Evolutionary conservation across 2,888 invertebrate genomes (phyloP), one percentile per base, ranked within the genome.

Genomic region (Bedellia somnulentella): DNA sequence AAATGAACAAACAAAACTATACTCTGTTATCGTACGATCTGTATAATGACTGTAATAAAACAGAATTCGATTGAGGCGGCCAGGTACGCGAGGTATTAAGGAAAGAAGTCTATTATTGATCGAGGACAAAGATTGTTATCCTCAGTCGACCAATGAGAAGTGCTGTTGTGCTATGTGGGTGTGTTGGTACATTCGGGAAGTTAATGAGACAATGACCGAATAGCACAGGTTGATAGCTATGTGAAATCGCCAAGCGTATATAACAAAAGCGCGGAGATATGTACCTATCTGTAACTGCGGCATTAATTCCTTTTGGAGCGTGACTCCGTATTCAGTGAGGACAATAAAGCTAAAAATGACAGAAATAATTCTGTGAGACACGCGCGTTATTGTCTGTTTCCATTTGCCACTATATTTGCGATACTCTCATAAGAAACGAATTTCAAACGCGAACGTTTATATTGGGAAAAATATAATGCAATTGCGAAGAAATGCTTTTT

Each of bases 291-390:
- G 16, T 24, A n/a, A 24, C 47, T 46, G 48, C 53, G 49, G 49
- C 64, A 71, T 73, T 70, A 68, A 68, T 64, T 71, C 55, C 71
- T 73, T 63, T 64, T 70, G 67, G 68, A 71, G 63, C 71, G 73
- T 75, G 70, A 71, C 70, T 64, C 49, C 47, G 57, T 57, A 54
- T 63, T 62, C 58, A 60, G 47, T 40, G 51, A 45, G 63, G 57
- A 75, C 70, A 73, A 75, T 73, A 57, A 63, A 51, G 60, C 59
- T 71, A 64, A 71, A 70, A 70, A 70, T 66, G 67, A 51, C 60
- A 62, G 67, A 62, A 64, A 71, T 70, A 59, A 70, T 70, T 71
- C 66, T 68, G 63, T 62, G 73, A 73, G 73, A 70, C 70, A 63
- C 62, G 59, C 57, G 51, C 55, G 36, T 41, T 37, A 35, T n/a